Evolutionary conservation across 35 echinoderm and acorn worm species (phyloP).

Genomic region (Stichopus chloronotus): DNA sequence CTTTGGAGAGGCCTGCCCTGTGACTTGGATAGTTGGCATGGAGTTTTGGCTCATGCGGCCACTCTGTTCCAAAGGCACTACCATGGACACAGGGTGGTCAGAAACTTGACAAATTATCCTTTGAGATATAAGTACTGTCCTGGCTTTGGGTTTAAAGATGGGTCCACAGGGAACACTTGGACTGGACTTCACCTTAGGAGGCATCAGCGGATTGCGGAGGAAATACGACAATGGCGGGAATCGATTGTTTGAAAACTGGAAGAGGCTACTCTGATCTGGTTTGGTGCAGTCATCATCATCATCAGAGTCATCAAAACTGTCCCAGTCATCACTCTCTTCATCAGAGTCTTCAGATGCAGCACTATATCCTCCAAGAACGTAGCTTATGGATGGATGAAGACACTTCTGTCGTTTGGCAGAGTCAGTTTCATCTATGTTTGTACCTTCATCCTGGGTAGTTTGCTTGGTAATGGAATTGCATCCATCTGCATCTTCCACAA

Average conservation of each 20-base stretch:
- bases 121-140: slow-evolving; percentile 43
- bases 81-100: slow-evolving; percentile 29
- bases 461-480: background rate
- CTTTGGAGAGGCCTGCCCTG: background rate
- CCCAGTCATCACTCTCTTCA: slow-evolving; percentile 63
- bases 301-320: slow-evolving; percentile 58
- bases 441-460: background rate
- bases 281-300: slow-evolving; percentile 28
- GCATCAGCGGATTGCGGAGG: background rate
- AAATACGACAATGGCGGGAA: slow-evolving; percentile 26
- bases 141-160: slow-evolving; percentile 54
- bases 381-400: slow-evolving; percentile 53
- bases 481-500: background rate
- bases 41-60: slow-evolving; percentile 51
- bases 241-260: slow-evolving; percentile 35
- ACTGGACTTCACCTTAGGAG: background rate
- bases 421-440: background rate
- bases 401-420: slow-evolving; percentile 15
- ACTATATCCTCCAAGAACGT: slow-evolving; percentile 35
- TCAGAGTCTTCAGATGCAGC: slow-evolving; percentile 7
- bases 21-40: slow-evolving; percentile 18
- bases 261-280: background rate
- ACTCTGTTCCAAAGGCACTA: slow-evolving; percentile 36
- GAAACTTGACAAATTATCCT: slow-evolving; percentile 47
- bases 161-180: slow-evolving; percentile 49